Conservation (phyloP, 2,113 vertebrate genomes). For the Girardinichthys multiradiatus region DNA sequence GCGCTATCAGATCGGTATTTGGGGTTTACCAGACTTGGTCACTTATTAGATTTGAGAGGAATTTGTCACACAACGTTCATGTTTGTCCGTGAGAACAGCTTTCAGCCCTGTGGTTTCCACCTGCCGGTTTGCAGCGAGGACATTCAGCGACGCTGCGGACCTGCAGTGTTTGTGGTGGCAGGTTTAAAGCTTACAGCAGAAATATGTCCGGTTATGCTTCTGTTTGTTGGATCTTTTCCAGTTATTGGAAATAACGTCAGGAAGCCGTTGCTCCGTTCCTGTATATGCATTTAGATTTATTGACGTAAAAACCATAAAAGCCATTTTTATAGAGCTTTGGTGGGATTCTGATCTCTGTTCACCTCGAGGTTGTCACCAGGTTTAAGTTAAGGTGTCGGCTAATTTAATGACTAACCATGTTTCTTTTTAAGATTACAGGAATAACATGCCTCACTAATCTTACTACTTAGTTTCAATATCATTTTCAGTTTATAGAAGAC, state of each 20-base stretch:
- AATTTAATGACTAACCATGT: not conserved
- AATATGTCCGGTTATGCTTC: too few species aligned
- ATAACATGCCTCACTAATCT: not conserved
- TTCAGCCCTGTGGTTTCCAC: not conserved
- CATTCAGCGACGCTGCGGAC: not conserved
- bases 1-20: not conserved
- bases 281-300: too few species aligned
- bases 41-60: accelerated
- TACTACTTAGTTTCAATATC: not conserved
- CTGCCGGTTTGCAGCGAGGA: not conserved
- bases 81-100: not conserved
- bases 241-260: not conserved
- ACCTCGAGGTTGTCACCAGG: not conserved
- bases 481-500: not conserved
- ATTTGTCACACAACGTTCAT: not conserved
- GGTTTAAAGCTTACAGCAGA: not conserved
- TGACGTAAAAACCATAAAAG: too few species aligned
- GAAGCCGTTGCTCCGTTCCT: not conserved
- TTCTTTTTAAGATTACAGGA: not conserved
- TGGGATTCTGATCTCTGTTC: too few species aligned
- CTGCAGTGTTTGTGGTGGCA: not conserved
- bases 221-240: conserved; percentile 17
- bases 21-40: conserved; percentile 23
- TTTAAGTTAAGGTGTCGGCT: not conserved
- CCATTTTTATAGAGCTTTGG: not conserved